These are phyloP conservation scores for Tipula confusa DNA, from an alignment of 2,888 invertebrate species.

Conservation along the genomic window DNA sequence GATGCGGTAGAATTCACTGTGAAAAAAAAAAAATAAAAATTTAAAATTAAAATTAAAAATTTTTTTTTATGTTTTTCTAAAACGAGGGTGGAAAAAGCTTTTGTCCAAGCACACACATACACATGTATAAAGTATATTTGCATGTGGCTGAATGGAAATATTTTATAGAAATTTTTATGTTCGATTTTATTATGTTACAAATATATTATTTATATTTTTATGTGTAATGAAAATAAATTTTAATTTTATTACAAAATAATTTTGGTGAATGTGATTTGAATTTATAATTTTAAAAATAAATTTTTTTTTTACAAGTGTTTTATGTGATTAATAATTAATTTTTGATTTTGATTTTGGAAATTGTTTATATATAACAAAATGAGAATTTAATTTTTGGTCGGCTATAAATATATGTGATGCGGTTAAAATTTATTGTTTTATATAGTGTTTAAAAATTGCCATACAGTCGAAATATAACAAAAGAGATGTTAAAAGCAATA, in stretches of 20 bases:
- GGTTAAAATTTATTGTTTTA: too few species aligned
- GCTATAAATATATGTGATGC: not conserved
- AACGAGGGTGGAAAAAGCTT: not conserved
- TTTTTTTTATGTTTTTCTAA: too few species aligned
- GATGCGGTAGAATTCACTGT: not conserved
- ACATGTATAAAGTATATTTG: not conserved
- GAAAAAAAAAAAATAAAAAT: not conserved
- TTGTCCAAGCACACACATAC: not conserved
- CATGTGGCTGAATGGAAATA: not conserved
- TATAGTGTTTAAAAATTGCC: too few species aligned
- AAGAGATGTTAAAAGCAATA: too few species aligned
- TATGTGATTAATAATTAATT: not conserved
- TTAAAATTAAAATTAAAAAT: too few species aligned
- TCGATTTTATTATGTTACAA: not conserved
- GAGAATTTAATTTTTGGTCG: not conserved
- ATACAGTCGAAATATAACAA: too few species aligned
- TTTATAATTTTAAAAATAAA: not conserved
- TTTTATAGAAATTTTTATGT: not conserved
- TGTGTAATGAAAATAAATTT: constrained; percentile 15
- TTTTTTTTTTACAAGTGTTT: not conserved
- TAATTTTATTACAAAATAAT: not conserved
- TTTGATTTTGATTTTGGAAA: not conserved
- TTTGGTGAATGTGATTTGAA: constrained; percentile 15
- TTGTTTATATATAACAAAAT: not conserved
- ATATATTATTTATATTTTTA: not conserved